A percentile compares a stretch with the other conserved stretches of the same genome.
phyloP scores from a whole-genome alignment of 1,140 invertebrate genomes.

The Ptiloglossa arizonensis region DNA sequence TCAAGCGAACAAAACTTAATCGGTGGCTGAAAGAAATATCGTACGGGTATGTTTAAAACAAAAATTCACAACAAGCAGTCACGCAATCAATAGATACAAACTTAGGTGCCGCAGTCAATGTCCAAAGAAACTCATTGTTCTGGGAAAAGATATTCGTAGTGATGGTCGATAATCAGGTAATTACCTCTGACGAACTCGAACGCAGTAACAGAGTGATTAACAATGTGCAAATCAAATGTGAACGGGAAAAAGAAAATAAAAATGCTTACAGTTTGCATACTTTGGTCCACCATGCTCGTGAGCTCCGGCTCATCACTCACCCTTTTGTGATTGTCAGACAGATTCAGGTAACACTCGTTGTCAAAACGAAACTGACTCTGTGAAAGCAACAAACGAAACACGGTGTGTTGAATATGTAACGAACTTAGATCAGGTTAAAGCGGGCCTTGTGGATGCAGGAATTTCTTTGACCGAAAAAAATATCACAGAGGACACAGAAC shows the following conservation, averaged over 20 bases:
- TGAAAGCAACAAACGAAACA: slow-evolving; percentile 37
- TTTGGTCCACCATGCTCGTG: slow-evolving; percentile 82
- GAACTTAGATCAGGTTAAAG: slow-evolving; percentile 4
- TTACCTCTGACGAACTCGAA: slow-evolving; percentile 76
- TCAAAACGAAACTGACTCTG: slow-evolving; percentile 99
- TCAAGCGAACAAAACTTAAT: slow-evolving; percentile 9
- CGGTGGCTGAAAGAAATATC: not conserved
- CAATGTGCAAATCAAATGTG: slow-evolving; percentile 69
- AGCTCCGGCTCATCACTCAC: slow-evolving; percentile 88
- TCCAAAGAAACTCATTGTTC: slow-evolving; percentile 23
- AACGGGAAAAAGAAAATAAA: slow-evolving; percentile 78
- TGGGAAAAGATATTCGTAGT: slow-evolving; percentile 32
- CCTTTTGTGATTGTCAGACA: slow-evolving; percentile 97
- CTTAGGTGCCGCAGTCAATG: slow-evolving; percentile 27
- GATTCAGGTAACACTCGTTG: slow-evolving; percentile 97
- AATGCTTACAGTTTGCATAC: slow-evolving; percentile 84
- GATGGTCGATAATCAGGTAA: slow-evolving; percentile 53
- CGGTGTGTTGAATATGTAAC: slow-evolving; percentile 21
- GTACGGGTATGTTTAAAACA: not conserved
- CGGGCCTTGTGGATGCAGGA: not conserved
- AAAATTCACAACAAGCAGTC: slow-evolving; percentile 22
- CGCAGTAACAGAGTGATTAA: slow-evolving; percentile 73
- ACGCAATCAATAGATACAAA: slow-evolving; percentile 32
- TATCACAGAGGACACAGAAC: not conserved
- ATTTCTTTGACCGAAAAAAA: slow-evolving; percentile 1